Conservation (phyloP, 2,113 vertebrate species). For the Daubentonia madagascariensis region DNA sequence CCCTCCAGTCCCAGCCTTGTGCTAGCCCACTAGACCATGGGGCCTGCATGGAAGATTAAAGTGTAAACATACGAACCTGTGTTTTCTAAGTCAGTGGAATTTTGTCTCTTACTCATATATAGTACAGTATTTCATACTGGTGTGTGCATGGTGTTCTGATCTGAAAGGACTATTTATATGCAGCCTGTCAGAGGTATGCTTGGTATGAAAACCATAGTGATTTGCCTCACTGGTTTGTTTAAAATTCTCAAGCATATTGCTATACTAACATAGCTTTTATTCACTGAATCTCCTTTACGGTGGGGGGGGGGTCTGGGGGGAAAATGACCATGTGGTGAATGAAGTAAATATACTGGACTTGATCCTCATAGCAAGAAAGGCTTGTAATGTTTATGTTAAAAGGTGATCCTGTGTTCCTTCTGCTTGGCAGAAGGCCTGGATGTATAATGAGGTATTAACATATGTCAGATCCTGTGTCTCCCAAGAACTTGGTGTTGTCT, state of each 20-base stretch:
- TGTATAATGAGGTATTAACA: background rate
- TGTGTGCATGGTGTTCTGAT: background rate
- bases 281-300: background rate
- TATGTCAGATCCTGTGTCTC: conserved; percentile 12
- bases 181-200: conserved; percentile 46
- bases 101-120: background rate
- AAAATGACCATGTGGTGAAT: background rate
- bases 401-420: background rate
- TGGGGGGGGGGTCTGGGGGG: background rate
- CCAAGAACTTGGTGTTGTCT: background rate
- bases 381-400: background rate
- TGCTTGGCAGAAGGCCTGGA: conserved; percentile 4
- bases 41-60: background rate
- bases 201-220: conserved; percentile 61
- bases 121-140: background rate
- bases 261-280: conserved; percentile 31
- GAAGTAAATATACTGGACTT: conserved; percentile 39
- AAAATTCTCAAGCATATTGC: conserved; percentile 44
- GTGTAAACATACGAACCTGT: background rate
- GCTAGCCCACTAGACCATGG: background rate
- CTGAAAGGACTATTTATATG: conserved; percentile 57
- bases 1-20: background rate
- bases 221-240: conserved; percentile 62
- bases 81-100: background rate
- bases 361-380: background rate